Percentiles rank a stretch among this genome's conserved stretches.
Conservation (phyloP, 2,888 invertebrate genomes). For the Drosophila siamana region DNA sequence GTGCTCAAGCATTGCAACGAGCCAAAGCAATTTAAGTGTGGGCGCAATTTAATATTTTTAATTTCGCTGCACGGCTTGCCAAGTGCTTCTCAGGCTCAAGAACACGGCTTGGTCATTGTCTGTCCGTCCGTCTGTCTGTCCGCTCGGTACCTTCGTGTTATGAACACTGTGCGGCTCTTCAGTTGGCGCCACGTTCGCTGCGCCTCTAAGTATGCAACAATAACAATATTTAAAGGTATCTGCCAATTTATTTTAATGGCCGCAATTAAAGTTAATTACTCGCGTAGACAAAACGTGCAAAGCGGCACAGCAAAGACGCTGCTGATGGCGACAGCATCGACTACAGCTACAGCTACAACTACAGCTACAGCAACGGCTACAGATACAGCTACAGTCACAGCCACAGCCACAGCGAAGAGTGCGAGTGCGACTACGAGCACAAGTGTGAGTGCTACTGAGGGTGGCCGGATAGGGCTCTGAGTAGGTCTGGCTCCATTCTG, state of each 20-base stretch:
- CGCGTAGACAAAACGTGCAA: slow-evolving; percentile 83
- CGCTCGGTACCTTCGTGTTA: slow-evolving; percentile 3
- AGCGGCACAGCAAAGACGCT: slow-evolving; percentile 45
- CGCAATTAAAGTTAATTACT: slow-evolving; percentile 85
- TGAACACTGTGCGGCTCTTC: slow-evolving; percentile 11
- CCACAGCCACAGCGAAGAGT: no score
- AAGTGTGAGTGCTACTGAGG: slow-evolving; percentile 15
- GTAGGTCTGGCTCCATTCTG: slow-evolving; percentile 6
- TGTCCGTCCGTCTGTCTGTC: neutral
- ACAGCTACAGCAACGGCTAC: slow-evolving; percentile 14
- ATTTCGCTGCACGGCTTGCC: slow-evolving; percentile 4
- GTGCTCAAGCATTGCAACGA: slow-evolving; percentile 1
- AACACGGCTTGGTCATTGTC: slow-evolving; percentile 23
- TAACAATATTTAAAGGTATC: slow-evolving; percentile 84
- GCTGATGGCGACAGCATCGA: slow-evolving; percentile 41
- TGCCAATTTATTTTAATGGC: slow-evolving; percentile 85
- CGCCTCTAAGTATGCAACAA: slow-evolving; percentile 77
- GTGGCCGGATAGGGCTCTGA: slow-evolving; percentile 16
- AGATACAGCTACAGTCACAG: slow-evolving; percentile 8
- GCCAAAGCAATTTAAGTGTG: slow-evolving; percentile 7
- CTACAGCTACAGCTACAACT: slow-evolving; percentile 39
- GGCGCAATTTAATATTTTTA: slow-evolving; percentile 10
- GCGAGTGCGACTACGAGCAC: slow-evolving; percentile 27
- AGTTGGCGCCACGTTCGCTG: slow-evolving; percentile 44
- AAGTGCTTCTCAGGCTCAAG: slow-evolving; percentile 19